Conservation (phyloP, 2,888 invertebrate genomes). For the Lumbricus terrestris region DNA sequence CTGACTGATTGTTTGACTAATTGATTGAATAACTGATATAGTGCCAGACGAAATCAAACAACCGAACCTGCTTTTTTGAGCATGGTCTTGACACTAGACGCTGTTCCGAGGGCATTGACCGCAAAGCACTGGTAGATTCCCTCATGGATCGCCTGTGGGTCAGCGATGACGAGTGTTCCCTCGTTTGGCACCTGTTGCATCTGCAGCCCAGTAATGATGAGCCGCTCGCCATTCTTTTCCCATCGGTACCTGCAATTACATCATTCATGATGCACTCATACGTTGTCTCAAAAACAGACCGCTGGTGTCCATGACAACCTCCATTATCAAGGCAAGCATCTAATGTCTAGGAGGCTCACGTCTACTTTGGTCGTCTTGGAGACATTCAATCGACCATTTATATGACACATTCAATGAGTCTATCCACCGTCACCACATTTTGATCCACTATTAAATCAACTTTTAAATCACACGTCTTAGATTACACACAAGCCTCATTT, state of each 20-base stretch:
- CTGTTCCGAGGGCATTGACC: slow-evolving; percentile 79
- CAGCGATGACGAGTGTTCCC: slow-evolving; percentile 25
- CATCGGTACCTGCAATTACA: slow-evolving; percentile 21
- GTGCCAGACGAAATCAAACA: not conserved
- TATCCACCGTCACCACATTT: not conserved
- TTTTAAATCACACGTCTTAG: not conserved
- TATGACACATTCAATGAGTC: not conserved
- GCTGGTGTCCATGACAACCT: not conserved
- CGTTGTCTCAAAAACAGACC: not conserved
- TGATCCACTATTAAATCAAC: not conserved
- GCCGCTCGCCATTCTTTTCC: slow-evolving; percentile 24
- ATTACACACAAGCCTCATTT: not conserved
- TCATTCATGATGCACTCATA: not conserved
- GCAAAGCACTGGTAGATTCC: slow-evolving; percentile 88
- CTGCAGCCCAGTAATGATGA: slow-evolving; percentile 13
- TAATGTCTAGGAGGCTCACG: not conserved
- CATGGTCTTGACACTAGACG: slow-evolving; percentile 29
- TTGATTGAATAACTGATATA: too few relatives aligned
- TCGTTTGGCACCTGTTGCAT: slow-evolving; percentile 19
- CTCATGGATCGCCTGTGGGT: slow-evolving; percentile 21
- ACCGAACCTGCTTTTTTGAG: slow-evolving; percentile 34
- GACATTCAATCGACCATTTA: not conserved
- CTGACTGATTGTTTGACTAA: too few relatives aligned
- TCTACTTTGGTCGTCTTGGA: not conserved
- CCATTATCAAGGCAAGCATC: not conserved